Conservation (phyloP, 30 jellyfish, hydroid and myxozoan genomes). For the Aurelia sp. region DNA sequence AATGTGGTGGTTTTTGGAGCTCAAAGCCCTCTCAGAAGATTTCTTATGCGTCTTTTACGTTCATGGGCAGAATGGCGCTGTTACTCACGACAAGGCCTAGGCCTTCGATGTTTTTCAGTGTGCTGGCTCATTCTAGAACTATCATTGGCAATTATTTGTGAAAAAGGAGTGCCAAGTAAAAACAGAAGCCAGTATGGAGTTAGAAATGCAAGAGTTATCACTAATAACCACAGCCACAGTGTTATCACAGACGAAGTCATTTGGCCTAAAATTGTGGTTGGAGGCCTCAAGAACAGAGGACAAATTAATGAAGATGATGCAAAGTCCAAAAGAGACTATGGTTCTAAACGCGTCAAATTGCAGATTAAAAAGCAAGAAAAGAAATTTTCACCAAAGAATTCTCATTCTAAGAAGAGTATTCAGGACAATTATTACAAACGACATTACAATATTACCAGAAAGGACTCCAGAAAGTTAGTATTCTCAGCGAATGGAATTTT, state of each 20-base stretch:
- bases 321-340: neutral
- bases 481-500: neutral
- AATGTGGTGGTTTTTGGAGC: conserved; percentile 40
- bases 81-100: neutral
- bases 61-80: conserved; percentile 42
- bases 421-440: neutral
- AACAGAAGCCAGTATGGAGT: neutral
- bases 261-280: neutral
- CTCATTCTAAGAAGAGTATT: neutral
- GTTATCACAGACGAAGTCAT: too few species aligned
- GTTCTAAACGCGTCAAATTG: neutral
- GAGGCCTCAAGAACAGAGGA: neutral
- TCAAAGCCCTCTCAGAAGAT: conserved; percentile 36
- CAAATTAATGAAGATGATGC: neutral
- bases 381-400: neutral
- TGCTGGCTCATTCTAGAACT: neutral
- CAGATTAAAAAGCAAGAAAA: neutral
- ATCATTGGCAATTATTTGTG: neutral
- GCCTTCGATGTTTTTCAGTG: conserved; percentile 17
- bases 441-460: neutral
- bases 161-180: neutral
- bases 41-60: conserved; percentile 66
- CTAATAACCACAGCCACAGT: too few species aligned
- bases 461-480: neutral
- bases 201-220: neutral